Evolutionary conservation across 2,113 vertebrate species (phyloP).

Genomic region (Myiozetetes cayanensis): DNA sequence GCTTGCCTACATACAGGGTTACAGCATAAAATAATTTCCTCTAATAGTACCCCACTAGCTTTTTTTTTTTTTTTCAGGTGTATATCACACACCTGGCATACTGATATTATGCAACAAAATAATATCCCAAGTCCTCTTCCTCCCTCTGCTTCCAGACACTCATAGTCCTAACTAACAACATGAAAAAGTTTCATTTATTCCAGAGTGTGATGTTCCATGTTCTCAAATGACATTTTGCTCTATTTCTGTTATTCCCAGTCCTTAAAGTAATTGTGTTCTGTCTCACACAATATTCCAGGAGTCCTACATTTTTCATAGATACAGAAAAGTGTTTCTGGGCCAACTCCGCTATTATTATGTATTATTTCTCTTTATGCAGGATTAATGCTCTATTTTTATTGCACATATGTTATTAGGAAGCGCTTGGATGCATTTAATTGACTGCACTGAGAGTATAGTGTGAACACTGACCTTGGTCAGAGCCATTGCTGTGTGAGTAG

Average conservation of each 20-base stretch:
- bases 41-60: not conserved
- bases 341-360: not conserved
- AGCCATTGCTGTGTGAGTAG: fast-evolving
- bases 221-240: not conserved
- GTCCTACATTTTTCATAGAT: not conserved
- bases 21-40: not conserved
- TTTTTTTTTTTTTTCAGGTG: not conserved
- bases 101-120: not conserved
- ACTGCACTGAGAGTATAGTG: no score
- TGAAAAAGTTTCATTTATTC: not conserved
- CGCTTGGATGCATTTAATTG: not conserved
- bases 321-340: not conserved
- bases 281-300: not conserved
- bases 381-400: not conserved
- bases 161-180: not conserved
- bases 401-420: not conserved
- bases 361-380: not conserved
- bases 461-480: not conserved
- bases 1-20: not conserved
- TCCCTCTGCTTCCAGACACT: not conserved
- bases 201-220: not conserved
- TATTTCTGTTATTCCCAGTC: not conserved
- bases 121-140: not conserved
- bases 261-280: not conserved
- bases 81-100: not conserved